Evolutionary conservation across 37 sponge, comb jelly and placozoan genomes (phyloP).

Genomic region (Ianthella basta): DNA sequence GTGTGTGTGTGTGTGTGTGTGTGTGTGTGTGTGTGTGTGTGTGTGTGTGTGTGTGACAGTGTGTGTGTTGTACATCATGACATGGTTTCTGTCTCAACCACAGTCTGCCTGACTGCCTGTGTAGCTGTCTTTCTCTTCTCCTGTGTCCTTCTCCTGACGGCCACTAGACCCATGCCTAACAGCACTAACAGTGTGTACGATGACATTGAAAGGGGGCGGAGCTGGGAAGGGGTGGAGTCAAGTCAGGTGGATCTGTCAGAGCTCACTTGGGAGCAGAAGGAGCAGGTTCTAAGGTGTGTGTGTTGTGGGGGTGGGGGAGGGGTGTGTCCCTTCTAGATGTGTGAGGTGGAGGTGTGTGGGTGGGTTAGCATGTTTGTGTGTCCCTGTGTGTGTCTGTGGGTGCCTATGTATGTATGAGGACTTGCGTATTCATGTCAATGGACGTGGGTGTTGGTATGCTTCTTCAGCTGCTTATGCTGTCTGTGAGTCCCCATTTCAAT

Average conservation of each 20-base stretch:
- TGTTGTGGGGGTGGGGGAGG: background rate
- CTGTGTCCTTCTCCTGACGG: too few relatives aligned
- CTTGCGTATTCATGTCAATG: too few relatives aligned
- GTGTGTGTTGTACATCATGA: background rate
- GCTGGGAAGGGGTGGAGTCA: conserved; percentile 54
- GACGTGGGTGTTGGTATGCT: too few relatives aligned
- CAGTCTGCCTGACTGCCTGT: too few relatives aligned
- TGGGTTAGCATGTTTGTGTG: conserved; percentile 11
- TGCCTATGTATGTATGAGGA: background rate
- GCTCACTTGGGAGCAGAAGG: conserved; percentile 96
- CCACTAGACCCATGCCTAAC: conserved; percentile 26
- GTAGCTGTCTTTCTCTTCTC: too few relatives aligned
- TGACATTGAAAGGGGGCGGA: conserved; percentile 72
- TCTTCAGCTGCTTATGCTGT: too few relatives aligned
- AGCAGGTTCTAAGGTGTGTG: conserved; percentile 70
- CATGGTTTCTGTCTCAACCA: too few relatives aligned
- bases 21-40: background rate
- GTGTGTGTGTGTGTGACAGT: background rate
- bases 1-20: background rate
- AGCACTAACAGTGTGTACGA: conserved; percentile 91
- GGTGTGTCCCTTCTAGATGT: too few relatives aligned
- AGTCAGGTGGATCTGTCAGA: conserved; percentile 74
- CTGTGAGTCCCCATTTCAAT: too few relatives aligned
- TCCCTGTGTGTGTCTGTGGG: conserved; percentile 20
- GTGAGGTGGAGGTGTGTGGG: conserved; percentile 21